Evolutionary conservation across 2,888 invertebrate species (phyloP).

Genomic region (Melanostoma scalare): DNA sequence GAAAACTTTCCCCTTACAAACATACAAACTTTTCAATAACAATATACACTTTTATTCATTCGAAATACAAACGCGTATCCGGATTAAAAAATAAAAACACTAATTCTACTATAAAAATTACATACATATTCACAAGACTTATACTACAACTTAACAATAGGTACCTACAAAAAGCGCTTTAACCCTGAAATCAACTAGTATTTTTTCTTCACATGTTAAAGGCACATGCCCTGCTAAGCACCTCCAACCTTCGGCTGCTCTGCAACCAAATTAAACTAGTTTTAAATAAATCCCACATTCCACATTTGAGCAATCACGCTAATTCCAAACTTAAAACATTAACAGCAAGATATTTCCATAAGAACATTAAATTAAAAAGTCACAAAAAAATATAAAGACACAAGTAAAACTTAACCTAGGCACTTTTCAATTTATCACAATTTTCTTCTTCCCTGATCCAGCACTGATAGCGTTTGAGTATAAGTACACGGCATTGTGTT

Average conservation of each 20-base stretch:
- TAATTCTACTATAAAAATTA: constrained; percentile 5
- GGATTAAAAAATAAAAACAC: not conserved
- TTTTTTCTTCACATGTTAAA: not conserved
- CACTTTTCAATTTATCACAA: constrained; percentile 60
- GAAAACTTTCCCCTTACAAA: too few relatives aligned
- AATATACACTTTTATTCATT: too few relatives aligned
- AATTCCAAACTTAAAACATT: not conserved
- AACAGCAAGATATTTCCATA: not conserved
- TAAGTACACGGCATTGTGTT: constrained; percentile 12
- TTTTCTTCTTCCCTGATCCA: constrained; percentile 33
- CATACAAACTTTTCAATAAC: too few relatives aligned
- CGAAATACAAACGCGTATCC: too few relatives aligned
- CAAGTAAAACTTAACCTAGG: constrained; percentile 52
- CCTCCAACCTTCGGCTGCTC: not conserved
- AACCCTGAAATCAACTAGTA: constrained; percentile 11
- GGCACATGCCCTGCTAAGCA: not conserved
- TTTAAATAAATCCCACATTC: not conserved
- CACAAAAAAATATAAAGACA: constrained; percentile 27
- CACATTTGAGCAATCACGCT: constrained; percentile 1
- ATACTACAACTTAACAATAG: constrained; percentile 9
- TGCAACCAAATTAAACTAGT: not conserved
- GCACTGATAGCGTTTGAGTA: constrained; percentile 22
- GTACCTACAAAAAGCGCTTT: constrained; percentile 21
- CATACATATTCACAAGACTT: constrained; percentile 5
- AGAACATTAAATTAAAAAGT: constrained; percentile 1